Evolutionary conservation across 2,888 invertebrate species (phyloP).

Genomic region (Ophonus ardosiacus): DNA sequence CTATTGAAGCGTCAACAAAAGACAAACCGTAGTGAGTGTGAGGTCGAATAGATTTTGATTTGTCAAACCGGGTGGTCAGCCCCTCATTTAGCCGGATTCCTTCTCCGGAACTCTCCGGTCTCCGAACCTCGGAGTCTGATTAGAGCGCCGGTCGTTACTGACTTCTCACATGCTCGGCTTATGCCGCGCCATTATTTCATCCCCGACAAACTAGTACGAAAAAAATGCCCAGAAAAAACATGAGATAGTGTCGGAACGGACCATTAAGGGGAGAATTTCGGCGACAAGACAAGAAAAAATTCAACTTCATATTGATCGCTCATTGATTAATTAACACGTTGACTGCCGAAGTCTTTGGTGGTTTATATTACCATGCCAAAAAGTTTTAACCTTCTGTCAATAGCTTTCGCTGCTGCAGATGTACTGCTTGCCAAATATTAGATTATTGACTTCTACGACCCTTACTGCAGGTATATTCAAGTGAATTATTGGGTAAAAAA

Average conservation of each 20-base stretch:
- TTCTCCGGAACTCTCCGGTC: slow-evolving; percentile 5
- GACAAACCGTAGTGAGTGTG: slow-evolving; percentile 71
- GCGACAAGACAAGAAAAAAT: neutral
- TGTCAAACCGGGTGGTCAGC: slow-evolving; percentile 69
- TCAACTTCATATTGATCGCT: neutral
- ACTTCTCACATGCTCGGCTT: slow-evolving; percentile 23
- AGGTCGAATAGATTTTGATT: slow-evolving; percentile 71
- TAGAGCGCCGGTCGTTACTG: slow-evolving; percentile 33
- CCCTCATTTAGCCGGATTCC: slow-evolving; percentile 38
- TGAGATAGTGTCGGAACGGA: neutral
- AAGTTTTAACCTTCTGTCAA: no score
- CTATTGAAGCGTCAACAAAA: slow-evolving; percentile 59
- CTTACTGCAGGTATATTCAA: no score
- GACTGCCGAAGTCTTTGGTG: no score
- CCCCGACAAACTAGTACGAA: neutral
- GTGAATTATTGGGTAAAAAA: no score
- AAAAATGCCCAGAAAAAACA: neutral
- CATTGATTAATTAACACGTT: neutral
- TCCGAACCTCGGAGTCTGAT: slow-evolving; percentile 17
- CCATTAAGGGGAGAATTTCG: neutral
- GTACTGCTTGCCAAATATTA: no score
- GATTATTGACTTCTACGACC: no score
- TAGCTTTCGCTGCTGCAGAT: no score
- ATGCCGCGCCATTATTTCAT: slow-evolving; percentile 34
- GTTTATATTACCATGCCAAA: no score